Evolutionary conservation across 2,113 vertebrate species (phyloP).

Genomic region (Rafetus swinhoei): DNA sequence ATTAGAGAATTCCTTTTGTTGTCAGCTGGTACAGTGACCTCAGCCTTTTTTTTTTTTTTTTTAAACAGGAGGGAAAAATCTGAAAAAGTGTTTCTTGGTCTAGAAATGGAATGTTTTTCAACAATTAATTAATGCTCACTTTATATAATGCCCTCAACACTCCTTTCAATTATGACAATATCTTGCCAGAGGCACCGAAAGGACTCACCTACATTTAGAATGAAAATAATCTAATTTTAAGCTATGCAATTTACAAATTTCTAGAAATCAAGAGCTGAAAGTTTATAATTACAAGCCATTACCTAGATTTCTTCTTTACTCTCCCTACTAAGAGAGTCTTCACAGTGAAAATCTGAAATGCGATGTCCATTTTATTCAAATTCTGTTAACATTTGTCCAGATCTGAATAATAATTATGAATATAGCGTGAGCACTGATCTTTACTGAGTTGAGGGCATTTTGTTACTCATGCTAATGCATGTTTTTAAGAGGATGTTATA

Average conservation of each 20-base stretch:
- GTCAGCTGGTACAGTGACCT: not conserved
- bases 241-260: not conserved
- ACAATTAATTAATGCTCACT: not conserved
- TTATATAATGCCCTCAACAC: not conserved
- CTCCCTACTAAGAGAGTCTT: not conserved
- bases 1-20: not conserved
- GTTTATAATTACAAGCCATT: not conserved
- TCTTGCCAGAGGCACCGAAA: not conserved
- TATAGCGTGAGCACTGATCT: fast-evolving
- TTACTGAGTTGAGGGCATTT: not conserved
- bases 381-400: not conserved
- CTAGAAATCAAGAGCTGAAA: not conserved
- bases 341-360: not conserved
- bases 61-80: not conserved
- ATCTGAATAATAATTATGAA: not conserved
- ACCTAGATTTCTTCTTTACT: not conserved
- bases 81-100: not conserved
- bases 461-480: not conserved
- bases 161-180: not conserved
- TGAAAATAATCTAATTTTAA: not conserved
- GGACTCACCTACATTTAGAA: not conserved
- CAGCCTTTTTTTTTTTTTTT: not conserved
- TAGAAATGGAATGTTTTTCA: not conserved
- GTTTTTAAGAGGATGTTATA: not conserved
- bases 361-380: not conserved